Conservation (phyloP, 2,797 vertebrate genomes). For the Sebastes iracundus region DNA sequence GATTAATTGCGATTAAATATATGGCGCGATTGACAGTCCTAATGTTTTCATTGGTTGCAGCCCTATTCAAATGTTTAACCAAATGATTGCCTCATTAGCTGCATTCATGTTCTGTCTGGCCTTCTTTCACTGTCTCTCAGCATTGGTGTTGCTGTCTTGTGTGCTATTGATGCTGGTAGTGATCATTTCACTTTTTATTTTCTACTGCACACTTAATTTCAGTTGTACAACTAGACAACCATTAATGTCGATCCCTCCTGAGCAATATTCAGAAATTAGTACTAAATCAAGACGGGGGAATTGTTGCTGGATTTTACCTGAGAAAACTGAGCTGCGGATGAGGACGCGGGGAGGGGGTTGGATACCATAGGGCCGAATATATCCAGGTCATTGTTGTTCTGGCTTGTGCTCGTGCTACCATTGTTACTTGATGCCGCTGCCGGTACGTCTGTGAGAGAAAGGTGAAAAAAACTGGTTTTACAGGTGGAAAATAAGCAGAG, state of each 20-base stretch:
- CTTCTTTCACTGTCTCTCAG: background rate
- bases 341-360: constrained; percentile 91
- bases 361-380: constrained; percentile 99
- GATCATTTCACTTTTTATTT: constrained; percentile 21
- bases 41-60: background rate
- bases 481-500: background rate
- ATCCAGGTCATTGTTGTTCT: constrained; percentile 93
- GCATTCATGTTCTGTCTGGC: background rate
- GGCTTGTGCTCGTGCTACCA: constrained; percentile 80
- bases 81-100: background rate
- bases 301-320: constrained; percentile 65
- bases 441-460: constrained; percentile 85
- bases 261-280: background rate
- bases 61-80: background rate
- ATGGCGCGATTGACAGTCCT: no score
- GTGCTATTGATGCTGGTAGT: constrained; percentile 6
- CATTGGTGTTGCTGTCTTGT: constrained; percentile 6
- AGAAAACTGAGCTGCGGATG: constrained; percentile 79
- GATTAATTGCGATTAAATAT: no score
- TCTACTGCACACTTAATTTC: constrained; percentile 30
- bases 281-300: background rate
- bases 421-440: constrained; percentile 85
- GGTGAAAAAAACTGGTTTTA: constrained; percentile 44
- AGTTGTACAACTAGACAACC: constrained; percentile 1
- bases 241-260: background rate